phyloP scores from a whole-genome alignment of 1,140 invertebrate species.

The Camponotus pennsylvanicus region DNA sequence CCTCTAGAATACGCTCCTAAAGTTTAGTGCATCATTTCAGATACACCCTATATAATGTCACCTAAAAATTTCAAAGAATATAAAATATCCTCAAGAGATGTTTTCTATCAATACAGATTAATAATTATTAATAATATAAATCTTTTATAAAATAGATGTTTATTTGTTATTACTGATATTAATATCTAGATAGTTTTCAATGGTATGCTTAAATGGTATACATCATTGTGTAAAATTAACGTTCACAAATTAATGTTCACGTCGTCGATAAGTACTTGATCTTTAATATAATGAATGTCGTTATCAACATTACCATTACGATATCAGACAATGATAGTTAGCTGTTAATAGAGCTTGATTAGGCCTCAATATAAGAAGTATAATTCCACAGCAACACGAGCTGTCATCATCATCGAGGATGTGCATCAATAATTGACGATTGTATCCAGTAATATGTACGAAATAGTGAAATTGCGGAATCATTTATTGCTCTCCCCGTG shows the following conservation, averaged over 20 bases:
- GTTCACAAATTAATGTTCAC: conserved; percentile 4
- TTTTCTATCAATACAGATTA: neutral
- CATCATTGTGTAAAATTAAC: neutral
- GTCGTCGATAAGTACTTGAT: neutral
- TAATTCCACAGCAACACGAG: conserved; percentile 31
- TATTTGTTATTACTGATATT: neutral
- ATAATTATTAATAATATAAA: neutral
- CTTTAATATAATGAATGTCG: conserved; percentile 9
- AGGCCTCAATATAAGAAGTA: conserved; percentile 4
- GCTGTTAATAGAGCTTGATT: conserved; percentile 53
- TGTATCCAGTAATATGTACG: conserved; percentile 35
- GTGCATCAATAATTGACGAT: conserved; percentile 45
- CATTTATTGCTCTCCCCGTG: conserved; percentile 32
- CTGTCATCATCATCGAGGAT: neutral
- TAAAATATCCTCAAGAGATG: neutral
- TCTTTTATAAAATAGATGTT: neutral
- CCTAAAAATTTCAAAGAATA: neutral
- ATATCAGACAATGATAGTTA: conserved; percentile 16
- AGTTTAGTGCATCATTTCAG: too few relatives aligned
- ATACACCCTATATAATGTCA: too few relatives aligned
- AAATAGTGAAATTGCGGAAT: conserved; percentile 50
- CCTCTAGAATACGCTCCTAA: too few relatives aligned
- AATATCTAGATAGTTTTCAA: neutral
- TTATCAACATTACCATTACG: conserved; percentile 39
- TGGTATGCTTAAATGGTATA: neutral